Conservation (phyloP, 2,797 vertebrate species). For the Macrochelys suwanniensis region DNA sequence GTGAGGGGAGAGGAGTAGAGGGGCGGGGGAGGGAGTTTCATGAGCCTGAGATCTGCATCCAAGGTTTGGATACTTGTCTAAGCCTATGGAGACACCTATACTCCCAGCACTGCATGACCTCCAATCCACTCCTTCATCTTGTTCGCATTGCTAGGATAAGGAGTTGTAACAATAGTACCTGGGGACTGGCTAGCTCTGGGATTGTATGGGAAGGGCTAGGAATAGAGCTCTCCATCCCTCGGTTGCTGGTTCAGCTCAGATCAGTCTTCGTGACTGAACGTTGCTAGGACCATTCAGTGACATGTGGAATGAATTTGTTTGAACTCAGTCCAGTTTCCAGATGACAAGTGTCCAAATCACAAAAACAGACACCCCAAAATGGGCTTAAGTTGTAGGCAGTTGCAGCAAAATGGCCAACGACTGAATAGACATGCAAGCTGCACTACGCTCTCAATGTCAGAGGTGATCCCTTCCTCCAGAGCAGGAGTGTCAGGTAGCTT, state of each 20-base stretch:
- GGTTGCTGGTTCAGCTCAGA: not conserved
- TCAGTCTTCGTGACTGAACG: not conserved
- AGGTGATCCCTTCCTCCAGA: not conserved
- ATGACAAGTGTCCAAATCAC: rapidly evolving
- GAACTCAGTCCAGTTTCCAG: not conserved
- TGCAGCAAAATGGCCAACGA: not conserved
- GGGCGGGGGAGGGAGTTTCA: not conserved
- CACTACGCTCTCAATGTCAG: not conserved
- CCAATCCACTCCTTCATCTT: not conserved
- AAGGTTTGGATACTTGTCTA: not conserved
- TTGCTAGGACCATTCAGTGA: not conserved
- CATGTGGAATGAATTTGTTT: not conserved
- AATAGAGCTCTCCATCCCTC: too few species aligned
- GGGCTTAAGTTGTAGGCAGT: not conserved
- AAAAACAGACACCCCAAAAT: not conserved
- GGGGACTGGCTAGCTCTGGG: not conserved
- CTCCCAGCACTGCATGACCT: not conserved
- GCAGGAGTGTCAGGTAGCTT: not conserved
- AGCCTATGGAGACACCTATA: not conserved
- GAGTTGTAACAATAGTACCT: not conserved
- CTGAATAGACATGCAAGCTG: too few species aligned
- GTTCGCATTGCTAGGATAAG: not conserved
- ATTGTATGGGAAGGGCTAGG: too few species aligned
- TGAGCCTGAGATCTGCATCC: not conserved
- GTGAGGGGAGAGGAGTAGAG: too few species aligned